Conservation (phyloP, 92 coral and sea anemone genomes). For the Parazoanthus darwini region DNA sequence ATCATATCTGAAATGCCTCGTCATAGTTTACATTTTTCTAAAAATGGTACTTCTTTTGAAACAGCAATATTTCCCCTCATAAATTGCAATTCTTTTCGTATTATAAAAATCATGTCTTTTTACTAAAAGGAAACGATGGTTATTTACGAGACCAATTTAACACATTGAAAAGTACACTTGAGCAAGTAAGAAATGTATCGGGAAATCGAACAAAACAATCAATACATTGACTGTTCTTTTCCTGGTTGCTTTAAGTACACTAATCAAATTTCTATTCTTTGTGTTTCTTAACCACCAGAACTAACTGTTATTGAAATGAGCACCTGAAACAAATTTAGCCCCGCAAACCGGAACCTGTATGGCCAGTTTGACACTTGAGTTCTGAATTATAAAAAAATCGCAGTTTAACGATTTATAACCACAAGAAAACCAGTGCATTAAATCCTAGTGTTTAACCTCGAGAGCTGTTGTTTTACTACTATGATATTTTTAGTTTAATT, state of each 20-base stretch:
- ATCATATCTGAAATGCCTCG: background rate
- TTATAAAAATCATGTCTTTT: background rate
- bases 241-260: constrained; percentile 14
- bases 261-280: background rate
- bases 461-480: background rate
- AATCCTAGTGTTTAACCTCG: background rate
- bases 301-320: background rate
- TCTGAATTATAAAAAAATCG: background rate
- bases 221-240: background rate
- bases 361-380: background rate
- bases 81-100: background rate
- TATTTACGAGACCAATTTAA: constrained; percentile 2
- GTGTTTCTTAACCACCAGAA: background rate
- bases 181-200: background rate
- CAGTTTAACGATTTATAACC: background rate
- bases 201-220: background rate
- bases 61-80: background rate
- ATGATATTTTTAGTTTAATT: too few relatives aligned
- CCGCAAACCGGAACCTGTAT: background rate
- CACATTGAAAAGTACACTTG: background rate
- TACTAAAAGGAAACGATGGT: background rate
- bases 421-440: too few relatives aligned
- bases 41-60: background rate
- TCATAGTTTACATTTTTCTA: background rate
- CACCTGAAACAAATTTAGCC: background rate